Conservation (phyloP, 2,797 vertebrate genomes). For the Novumbra hubbsi region DNA sequence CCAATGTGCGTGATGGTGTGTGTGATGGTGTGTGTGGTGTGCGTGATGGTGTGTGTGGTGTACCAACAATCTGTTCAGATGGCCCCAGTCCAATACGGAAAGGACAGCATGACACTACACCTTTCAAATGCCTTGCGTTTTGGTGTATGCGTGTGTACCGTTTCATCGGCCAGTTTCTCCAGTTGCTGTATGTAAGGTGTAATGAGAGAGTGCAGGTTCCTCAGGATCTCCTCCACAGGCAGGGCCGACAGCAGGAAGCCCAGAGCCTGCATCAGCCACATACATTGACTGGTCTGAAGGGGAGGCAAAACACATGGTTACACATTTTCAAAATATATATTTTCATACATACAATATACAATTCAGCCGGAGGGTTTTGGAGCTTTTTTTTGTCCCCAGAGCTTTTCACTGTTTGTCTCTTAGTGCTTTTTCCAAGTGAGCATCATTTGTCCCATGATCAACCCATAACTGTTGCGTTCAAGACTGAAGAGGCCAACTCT, state of each 20-base stretch:
- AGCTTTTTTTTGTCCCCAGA: too few species aligned
- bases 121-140: neutral
- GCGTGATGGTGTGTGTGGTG: slow-evolving; percentile 7
- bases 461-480: neutral
- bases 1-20: slow-evolving; percentile 49
- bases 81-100: slow-evolving; percentile 1
- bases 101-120: neutral
- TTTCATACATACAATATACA: too few species aligned
- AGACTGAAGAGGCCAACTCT: neutral
- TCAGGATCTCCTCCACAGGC: slow-evolving; percentile 96
- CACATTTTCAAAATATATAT: too few species aligned
- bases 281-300: slow-evolving; percentile 89
- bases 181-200: slow-evolving; percentile 98
- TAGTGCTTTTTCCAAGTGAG: neutral
- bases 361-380: neutral
- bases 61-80: slow-evolving; percentile 2
- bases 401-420: neutral
- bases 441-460: neutral
- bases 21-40: slow-evolving; percentile 7
- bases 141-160: slow-evolving; percentile 62
- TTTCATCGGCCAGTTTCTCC: slow-evolving; percentile 95
- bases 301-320: neutral
- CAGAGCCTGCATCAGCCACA: slow-evolving; percentile 99
- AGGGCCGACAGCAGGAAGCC: slow-evolving; percentile 96
- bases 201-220: slow-evolving; percentile 96